Conservation (phyloP, 2,888 invertebrate genomes). For the Dryobota labecula region DNA sequence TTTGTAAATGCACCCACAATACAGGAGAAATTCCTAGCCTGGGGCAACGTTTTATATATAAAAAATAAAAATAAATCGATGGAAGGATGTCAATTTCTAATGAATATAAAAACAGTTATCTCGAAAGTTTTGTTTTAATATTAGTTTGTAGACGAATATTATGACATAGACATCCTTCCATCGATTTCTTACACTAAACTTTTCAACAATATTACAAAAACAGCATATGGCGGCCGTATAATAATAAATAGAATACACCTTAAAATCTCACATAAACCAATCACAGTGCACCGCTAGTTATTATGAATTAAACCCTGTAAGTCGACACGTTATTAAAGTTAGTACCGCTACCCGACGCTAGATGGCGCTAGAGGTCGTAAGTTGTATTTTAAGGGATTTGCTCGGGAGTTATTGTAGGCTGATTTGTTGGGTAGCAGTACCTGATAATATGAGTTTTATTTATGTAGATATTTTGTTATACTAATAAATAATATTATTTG, state of each 20-base stretch:
- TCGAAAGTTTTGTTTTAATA: no score
- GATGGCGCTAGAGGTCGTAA: conserved; percentile 77
- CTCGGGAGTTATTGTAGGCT: conserved; percentile 1
- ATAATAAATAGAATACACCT: conserved; percentile 46
- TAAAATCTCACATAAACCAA: conserved; percentile 59
- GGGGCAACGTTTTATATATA: no score
- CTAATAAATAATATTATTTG: neutral
- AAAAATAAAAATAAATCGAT: no score
- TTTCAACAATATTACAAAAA: neutral
- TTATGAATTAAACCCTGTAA: conserved; percentile 65
- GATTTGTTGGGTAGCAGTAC: neutral
- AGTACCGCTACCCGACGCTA: conserved; percentile 80
- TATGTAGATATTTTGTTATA: neutral
- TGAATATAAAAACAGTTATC: no score
- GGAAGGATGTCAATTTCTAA: no score
- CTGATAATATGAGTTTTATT: neutral
- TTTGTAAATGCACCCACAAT: no score
- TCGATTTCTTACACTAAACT: neutral
- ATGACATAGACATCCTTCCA: neutral
- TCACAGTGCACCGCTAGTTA: conserved; percentile 52
- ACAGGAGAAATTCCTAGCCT: no score
- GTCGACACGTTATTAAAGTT: conserved; percentile 64
- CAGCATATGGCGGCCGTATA: neutral
- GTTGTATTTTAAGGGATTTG: conserved; percentile 1
- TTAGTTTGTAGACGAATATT: no score